Base-by-base conservation (phyloP, 2,888 invertebrate genomes). In the Embidobia sp. region DNA sequence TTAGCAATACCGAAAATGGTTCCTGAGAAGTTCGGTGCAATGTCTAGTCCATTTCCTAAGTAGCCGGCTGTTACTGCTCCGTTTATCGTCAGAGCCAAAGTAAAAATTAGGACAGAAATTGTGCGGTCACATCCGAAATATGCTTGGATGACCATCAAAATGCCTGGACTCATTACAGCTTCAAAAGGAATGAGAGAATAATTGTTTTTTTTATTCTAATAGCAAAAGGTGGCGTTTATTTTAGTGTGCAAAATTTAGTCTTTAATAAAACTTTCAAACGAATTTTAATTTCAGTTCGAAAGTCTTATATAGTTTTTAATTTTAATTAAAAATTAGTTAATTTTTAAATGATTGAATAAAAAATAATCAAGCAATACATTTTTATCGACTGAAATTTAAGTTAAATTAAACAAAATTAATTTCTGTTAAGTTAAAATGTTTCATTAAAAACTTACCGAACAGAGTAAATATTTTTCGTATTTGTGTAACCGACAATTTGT, bases 1-100 rank as follows among this genome's bases (percentile, higher is more conserved):
- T 96, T 96, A n/a, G 96, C 96, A 91, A 97, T 91, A 31, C 96
- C 96, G 88, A 96, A 96, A 78, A 97, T 96, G 0, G 96, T 96
- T 0, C 97, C 95, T 66, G 96, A 95, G 86, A 95, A 97, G 88
- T 96, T 96, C 0, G 96, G 96, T 1, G 96, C 96, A 82, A 97
- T 96, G 83, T 97, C 96, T 16, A 97, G 90, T 7, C 95, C 96
- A 85, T 96, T 96, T 77, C 96, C 94, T 19, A 96, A 91, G 88
- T 96, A 96, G 0, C 96, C 96, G 6, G 95, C 95, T 0, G 96
- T 95, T 10, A 96, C 95, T 0, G 94, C 95, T 13, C 97, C 97
- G 89, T 96, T 96, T 83, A 96, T 92, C 79, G 96, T 96, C 16
- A 96, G 90, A 0, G 96, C 95, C 31, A 93, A 87, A 0, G 96